These are phyloP conservation scores for Xylophagus ater DNA, from an alignment of 2,888 invertebrate genomes.

Conservation along the genomic window DNA sequence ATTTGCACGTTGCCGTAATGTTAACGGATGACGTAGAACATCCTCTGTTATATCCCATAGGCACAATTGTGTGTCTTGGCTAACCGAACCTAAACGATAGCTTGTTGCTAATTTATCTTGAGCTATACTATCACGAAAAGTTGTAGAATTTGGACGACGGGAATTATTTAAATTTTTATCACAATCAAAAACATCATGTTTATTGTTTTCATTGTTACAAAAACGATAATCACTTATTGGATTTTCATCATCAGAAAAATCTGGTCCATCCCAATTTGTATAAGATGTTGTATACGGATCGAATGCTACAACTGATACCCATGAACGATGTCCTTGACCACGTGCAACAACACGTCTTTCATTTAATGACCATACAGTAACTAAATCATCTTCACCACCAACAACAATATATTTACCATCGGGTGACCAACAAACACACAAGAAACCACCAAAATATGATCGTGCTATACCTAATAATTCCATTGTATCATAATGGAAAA, in stretches of 20 bases:
- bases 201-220: conserved; percentile 25
- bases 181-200: conserved; percentile 30
- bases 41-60: conserved; percentile 98
- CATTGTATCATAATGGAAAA: conserved; percentile 96
- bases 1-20: conserved; percentile 34
- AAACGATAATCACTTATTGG: conserved; percentile 34
- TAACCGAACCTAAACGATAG: conserved; percentile 85
- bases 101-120: conserved; percentile 47
- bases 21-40: conserved; percentile 61
- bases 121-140: conserved; percentile 35
- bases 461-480: conserved; percentile 86
- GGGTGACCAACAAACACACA: conserved; percentile 97
- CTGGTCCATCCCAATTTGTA: conserved; percentile 46
- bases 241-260: conserved; percentile 49
- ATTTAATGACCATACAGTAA: conserved; percentile 91
- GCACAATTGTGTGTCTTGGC: conserved; percentile 96
- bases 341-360: conserved; percentile 92
- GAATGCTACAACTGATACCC: conserved; percentile 96
- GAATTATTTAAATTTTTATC: conserved; percentile 22
- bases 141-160: conserved; percentile 33
- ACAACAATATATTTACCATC: conserved; percentile 91
- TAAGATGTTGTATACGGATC: conserved; percentile 75
- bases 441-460: conserved; percentile 95
- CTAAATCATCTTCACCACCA: conserved; percentile 97
- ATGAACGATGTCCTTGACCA: conserved; percentile 94